Conservation (phyloP, 2,888 invertebrate genomes). For the Epinotia nisella region DNA sequence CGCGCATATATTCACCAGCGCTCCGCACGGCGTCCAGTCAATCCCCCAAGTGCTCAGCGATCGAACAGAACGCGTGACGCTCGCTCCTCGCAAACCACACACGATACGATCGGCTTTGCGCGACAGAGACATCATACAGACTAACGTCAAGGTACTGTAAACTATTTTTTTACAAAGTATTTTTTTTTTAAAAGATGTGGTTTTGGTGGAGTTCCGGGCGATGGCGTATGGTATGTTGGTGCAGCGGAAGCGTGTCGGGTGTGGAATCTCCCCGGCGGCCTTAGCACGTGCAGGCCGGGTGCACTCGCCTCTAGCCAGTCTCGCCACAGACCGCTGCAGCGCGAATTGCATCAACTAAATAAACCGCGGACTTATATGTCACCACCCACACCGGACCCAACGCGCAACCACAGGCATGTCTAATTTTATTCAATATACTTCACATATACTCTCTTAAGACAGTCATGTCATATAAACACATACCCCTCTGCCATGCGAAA, state of each 20-base stretch:
- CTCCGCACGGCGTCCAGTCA: conserved; percentile 72
- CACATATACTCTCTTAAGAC: background rate
- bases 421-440: background rate
- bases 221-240: conserved; percentile 28
- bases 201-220: conserved; percentile 50
- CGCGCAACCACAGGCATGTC: conserved; percentile 4
- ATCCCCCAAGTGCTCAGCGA: conserved; percentile 67
- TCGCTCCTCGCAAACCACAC: conserved; percentile 53
- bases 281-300: conserved; percentile 61
- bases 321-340: conserved; percentile 49
- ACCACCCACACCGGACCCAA: conserved; percentile 14
- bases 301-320: conserved; percentile 56
- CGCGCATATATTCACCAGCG: conserved; percentile 78
- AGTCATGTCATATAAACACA: background rate
- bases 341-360: conserved; percentile 55
- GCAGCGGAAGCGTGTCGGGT: conserved; percentile 48
- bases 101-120: conserved; percentile 58
- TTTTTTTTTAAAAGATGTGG: conserved; percentile 47
- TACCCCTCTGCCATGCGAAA: conserved; percentile 40
- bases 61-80: conserved; percentile 56
- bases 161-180: no score
- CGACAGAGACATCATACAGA: conserved; percentile 51
- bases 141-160: conserved; percentile 61
- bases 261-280: conserved; percentile 66
- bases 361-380: conserved; percentile 17